Evolutionary conservation across 1,140 invertebrate species (phyloP).

Genomic region (Calycopis cecrops): DNA sequence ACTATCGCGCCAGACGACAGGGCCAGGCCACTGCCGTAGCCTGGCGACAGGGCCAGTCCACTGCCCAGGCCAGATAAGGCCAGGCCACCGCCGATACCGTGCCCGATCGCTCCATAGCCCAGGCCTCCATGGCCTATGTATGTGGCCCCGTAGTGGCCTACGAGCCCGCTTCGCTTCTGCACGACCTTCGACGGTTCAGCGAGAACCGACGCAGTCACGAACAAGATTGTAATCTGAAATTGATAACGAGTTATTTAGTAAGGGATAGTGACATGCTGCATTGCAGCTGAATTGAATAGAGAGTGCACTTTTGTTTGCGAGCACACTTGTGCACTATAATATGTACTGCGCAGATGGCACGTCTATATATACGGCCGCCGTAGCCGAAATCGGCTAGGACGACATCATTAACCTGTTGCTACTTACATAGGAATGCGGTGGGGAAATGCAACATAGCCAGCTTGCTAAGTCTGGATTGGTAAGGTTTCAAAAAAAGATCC

Average conservation of each 20-base stretch:
- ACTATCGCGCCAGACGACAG: slow-evolving; percentile 39
- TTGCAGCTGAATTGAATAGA: no score
- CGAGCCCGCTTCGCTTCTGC: slow-evolving; percentile 60
- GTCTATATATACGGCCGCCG: no score
- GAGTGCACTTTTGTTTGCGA: no score
- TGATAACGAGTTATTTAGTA: background rate
- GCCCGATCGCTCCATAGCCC: slow-evolving; percentile 19
- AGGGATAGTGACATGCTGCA: no score
- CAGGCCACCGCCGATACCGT: slow-evolving; percentile 19
- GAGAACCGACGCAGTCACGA: slow-evolving; percentile 51
- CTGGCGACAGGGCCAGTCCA: slow-evolving; percentile 12
- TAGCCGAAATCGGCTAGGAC: no score
- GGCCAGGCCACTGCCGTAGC: slow-evolving; percentile 23
- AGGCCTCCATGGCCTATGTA: slow-evolving; percentile 34
- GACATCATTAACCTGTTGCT: no score
- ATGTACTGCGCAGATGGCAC: no score
- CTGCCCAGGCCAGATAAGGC: slow-evolving; percentile 14
- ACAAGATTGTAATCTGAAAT: slow-evolving; percentile 52
- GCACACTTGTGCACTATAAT: no score
- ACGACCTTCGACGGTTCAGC: slow-evolving; percentile 62
- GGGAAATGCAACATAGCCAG: no score
- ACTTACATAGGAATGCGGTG: no score
- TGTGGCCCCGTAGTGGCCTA: slow-evolving; percentile 48
- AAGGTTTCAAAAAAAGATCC: no score
- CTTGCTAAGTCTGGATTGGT: no score